A percentile compares a stretch with the other conserved stretches of the same genome.
phyloP scores from a whole-genome alignment of 1,140 invertebrate genomes.

The Drosophila watanabei region DNA sequence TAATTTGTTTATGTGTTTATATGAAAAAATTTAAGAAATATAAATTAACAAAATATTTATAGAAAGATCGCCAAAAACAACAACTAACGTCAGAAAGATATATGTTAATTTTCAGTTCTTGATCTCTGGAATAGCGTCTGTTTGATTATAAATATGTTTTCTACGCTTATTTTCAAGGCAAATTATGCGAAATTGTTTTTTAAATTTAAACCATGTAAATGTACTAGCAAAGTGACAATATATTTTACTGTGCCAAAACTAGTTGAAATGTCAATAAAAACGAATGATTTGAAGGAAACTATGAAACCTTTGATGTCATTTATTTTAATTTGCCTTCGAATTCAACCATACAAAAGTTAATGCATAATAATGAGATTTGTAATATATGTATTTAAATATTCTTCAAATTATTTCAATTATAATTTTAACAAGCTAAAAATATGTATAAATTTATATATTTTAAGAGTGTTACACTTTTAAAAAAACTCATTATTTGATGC shows the following conservation, averaged over 20 bases:
- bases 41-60: no score
- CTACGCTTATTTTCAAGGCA: not conserved
- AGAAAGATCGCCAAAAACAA: no score
- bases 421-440: no score
- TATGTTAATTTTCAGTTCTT: no score
- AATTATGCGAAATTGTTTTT: not conserved
- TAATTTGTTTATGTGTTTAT: no score
- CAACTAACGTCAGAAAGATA: no score
- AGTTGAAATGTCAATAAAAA: not conserved
- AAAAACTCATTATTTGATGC: not conserved
- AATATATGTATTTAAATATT: not conserved
- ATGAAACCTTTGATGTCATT: not conserved
- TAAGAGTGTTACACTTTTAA: not conserved
- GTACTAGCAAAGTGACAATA: no score
- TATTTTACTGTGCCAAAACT: not conserved
- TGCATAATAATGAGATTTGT: not conserved
- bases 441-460: not conserved
- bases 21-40: no score
- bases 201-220: not conserved
- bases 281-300: not conserved
- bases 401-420: no score
- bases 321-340: not conserved
- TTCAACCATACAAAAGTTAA: not conserved
- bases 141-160: no score
- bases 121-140: no score